Evolutionary conservation across 2,113 vertebrate species (phyloP).

Genomic region (Todiramphus chloris): DNA sequence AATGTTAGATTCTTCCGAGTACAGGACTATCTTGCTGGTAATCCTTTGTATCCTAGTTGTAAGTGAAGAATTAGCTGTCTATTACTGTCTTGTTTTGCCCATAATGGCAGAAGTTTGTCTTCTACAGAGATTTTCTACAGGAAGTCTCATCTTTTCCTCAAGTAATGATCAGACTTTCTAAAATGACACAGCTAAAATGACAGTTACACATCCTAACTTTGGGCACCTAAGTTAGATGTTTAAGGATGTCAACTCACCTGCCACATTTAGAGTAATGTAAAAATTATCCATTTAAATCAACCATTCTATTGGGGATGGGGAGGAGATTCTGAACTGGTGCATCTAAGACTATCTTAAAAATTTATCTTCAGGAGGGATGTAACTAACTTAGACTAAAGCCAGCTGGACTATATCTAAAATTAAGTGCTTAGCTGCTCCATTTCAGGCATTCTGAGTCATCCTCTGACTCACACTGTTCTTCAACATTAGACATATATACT

Average conservation of each 20-base stretch:
- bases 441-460: conserved; percentile 30
- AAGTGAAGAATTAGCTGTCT: neutral
- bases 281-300: neutral
- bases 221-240: neutral
- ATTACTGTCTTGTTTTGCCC: neutral
- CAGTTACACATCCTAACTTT: neutral
- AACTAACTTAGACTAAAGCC: neutral
- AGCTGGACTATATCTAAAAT: neutral
- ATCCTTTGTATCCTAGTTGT: neutral
- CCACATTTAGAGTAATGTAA: neutral
- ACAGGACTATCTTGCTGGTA: neutral
- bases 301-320: neutral
- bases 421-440: neutral
- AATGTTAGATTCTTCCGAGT: neutral
- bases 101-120: neutral
- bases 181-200: neutral
- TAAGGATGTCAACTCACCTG: neutral
- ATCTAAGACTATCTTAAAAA: neutral
- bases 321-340: neutral
- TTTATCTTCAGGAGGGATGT: neutral
- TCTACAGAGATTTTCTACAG: neutral
- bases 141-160: neutral
- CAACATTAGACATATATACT: neutral
- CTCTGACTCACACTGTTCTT: neutral
- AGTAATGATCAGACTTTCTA: neutral